Conservation (phyloP, 2,113 vertebrate species). For the Dascyllus trimaculatus region DNA sequence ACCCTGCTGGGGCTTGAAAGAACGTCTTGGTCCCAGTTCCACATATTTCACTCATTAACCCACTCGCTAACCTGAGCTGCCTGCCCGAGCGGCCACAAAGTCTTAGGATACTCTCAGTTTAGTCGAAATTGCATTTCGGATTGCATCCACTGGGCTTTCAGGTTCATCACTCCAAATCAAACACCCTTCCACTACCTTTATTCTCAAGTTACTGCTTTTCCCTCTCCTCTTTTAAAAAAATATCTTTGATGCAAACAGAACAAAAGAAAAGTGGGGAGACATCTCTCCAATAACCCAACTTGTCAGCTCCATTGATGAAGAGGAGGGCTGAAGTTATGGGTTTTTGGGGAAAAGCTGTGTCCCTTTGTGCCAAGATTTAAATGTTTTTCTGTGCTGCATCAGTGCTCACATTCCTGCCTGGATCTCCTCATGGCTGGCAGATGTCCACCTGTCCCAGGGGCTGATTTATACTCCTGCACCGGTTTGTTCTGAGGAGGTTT, state of each 20-base stretch:
- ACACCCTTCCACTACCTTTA: constrained; percentile 37
- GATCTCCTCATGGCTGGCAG: constrained; percentile 72
- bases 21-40: constrained; percentile 36
- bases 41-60: constrained; percentile 61
- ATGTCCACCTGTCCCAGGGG: constrained; percentile 73
- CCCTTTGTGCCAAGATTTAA: constrained; percentile 45
- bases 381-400: constrained; percentile 47
- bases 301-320: constrained; percentile 30
- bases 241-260: constrained; percentile 26
- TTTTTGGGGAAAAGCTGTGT: constrained; percentile 8
- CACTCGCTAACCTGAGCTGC: constrained; percentile 25
- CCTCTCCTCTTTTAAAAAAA: constrained; percentile 14
- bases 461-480: constrained; percentile 68
- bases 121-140: constrained; percentile 12
- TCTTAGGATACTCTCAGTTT: constrained; percentile 12
- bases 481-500: constrained; percentile 41
- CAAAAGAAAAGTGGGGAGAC: constrained; percentile 2
- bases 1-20: constrained; percentile 53
- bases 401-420: constrained; percentile 66
- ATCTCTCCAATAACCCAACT: constrained; percentile 26
- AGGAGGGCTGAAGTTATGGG: constrained; percentile 4
- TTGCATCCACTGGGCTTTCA: constrained; percentile 26
- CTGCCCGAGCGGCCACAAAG: background rate
- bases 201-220: constrained; percentile 31
- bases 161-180: constrained; percentile 46